A percentile compares a stretch with the other conserved stretches of the same genome.
Evolutionary conservation across 1,140 invertebrate genomes (phyloP).

Genomic region (Lepidurus apus): DNA sequence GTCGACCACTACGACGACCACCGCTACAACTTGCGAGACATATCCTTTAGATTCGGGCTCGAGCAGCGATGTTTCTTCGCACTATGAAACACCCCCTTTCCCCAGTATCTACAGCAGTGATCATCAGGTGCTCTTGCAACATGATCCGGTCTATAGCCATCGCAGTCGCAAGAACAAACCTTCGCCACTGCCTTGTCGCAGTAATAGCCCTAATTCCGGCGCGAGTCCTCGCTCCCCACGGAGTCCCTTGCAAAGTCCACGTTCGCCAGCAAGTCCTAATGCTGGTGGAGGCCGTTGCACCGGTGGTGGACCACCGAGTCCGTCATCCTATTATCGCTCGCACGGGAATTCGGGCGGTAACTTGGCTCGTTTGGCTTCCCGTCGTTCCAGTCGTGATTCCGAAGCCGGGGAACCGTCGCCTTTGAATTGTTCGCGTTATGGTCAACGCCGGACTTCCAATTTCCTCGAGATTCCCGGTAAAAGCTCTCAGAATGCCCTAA

Average conservation of each 20-base stretch:
- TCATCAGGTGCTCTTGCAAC: neutral
- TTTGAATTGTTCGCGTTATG: constrained; percentile 57
- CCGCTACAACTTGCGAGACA: neutral
- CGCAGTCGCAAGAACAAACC: constrained; percentile 28
- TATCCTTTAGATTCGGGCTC: neutral
- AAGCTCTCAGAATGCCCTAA: constrained; percentile 11
- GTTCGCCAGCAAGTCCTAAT: constrained; percentile 33
- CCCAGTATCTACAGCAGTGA: neutral
- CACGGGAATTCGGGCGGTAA: constrained; percentile 37
- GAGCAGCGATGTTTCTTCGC: neutral
- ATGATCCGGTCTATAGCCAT: neutral
- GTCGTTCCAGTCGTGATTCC: constrained; percentile 63
- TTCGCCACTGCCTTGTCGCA: constrained; percentile 35
- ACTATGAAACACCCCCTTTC: neutral
- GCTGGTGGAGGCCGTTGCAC: constrained; percentile 13
- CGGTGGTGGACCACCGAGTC: constrained; percentile 28
- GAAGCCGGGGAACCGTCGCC: constrained; percentile 62
- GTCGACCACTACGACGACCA: neutral
- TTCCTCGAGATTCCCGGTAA: constrained; percentile 78
- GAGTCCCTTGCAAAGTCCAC: constrained; percentile 35
- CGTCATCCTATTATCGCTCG: constrained; percentile 30
- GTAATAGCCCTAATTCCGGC: constrained; percentile 32
- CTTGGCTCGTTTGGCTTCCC: constrained; percentile 64
- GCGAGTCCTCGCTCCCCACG: constrained; percentile 34
- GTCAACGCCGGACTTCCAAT: constrained; percentile 72